phyloP scores from a whole-genome alignment of 2,888 invertebrate species.

The Pterostichus madidus region DNA sequence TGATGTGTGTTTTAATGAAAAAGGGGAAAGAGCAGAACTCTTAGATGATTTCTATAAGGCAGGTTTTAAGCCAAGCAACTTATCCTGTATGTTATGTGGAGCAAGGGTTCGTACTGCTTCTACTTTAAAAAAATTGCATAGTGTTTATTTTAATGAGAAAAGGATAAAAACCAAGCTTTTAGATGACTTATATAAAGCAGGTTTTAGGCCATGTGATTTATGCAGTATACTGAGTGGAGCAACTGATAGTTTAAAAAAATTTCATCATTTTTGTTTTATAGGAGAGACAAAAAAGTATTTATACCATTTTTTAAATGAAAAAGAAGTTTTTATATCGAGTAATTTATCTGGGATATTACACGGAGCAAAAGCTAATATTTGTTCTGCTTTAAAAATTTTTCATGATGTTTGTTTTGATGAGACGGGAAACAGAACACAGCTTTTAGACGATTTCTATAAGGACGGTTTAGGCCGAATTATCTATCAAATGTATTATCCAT shows the following conservation, averaged over 20 bases:
- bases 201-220: conserved; percentile 68
- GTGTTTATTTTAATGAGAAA: conserved; percentile 53
- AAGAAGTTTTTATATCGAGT: conserved; percentile 18
- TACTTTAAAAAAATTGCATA: conserved; percentile 69
- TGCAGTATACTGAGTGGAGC: conserved; percentile 71
- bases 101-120: conserved; percentile 70
- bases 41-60: conserved; percentile 48
- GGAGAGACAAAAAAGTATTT: conserved; percentile 57
- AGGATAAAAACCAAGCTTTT: conserved; percentile 42
- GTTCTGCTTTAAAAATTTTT: conserved; percentile 40
- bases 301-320: conserved; percentile 37
- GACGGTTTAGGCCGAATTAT: conserved; percentile 40
- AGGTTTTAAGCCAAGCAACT: conserved; percentile 53
- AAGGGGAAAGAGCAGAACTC: conserved; percentile 47
- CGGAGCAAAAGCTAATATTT: conserved; percentile 52
- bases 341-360: conserved; percentile 49
- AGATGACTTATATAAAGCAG: conserved; percentile 50
- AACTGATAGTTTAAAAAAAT: conserved; percentile 68
- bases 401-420: conserved; percentile 50
- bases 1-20: conserved; percentile 33
- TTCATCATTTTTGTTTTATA: too few relatives aligned
- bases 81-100: conserved; percentile 70
- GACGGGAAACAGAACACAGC: conserved; percentile 33
- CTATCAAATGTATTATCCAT: conserved; percentile 70
- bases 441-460: conserved; percentile 37